Evolutionary conservation across 2,113 vertebrate genomes (phyloP), one percentile per base, ranked within the genome.

Genomic region (Prochilodus magdalenae): DNA sequence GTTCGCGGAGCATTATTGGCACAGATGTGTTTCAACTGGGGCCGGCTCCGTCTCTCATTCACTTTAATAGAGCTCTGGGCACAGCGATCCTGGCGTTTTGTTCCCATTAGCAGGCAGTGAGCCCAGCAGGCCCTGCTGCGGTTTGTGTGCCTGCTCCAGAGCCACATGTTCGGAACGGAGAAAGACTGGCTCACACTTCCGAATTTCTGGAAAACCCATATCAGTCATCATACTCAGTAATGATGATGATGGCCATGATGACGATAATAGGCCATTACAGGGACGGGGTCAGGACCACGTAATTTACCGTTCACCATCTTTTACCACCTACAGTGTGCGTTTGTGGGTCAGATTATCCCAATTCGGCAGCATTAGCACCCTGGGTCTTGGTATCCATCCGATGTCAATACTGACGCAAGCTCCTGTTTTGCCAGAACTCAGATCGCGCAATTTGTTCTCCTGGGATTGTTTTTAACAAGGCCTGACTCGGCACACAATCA

Each of bases 391-490:
- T 10, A 60, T 77, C 81, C 24, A 18, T 83, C 78, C 86, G 62
- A 40, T 86, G 83, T 86, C 75, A 84, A 87, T 78, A 16, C 33
- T 70, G 87, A 87, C 73, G 83, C 84, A 86, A 89, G 86, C 82
- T 87, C 75, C 83, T 78, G 47, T 75, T 82, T 60, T n/a, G 44
- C 53, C 81, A 40, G 65, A 78, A 89, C 82, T 73, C 66, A 76
- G 77, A 80, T 22, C 27, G 67, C n/a, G 53, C 49, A 44, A 66
- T 73, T 77, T 36, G 86, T 80, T 85, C 87, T 84, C 60, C 63
- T 81, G 86, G 83, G 88, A 87, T 83, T 60, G 40, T 80, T 71
- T 4, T 87, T 72, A 55, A 92, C 85, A 79, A 89, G 76, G 69
- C 82, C 62, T 71, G 79, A 66, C 82, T 83, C 76, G 33, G 72